A percentile compares a stretch with the other conserved stretches of the same genome.
These are phyloP conservation scores for Drosophila paucipuncta DNA, from an alignment of 2,888 invertebrate genomes.

Conservation along the genomic window DNA sequence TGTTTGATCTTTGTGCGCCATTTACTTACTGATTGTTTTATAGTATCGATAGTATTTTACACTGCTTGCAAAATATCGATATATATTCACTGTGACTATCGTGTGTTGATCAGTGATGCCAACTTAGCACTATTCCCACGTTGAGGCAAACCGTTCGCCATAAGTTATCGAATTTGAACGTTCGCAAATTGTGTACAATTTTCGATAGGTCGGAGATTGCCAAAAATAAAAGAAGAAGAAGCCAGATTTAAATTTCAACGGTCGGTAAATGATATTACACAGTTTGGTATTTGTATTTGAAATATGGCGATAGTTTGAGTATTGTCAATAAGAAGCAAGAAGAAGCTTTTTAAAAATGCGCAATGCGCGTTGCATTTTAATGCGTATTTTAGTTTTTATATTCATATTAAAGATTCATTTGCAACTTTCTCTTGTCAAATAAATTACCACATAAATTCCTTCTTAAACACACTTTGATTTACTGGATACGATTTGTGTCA, in stretches of 20 bases:
- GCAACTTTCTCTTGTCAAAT: background rate
- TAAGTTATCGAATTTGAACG: background rate
- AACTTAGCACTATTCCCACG: background rate
- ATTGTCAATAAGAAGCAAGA: background rate
- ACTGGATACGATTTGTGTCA: background rate
- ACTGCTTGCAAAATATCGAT: background rate
- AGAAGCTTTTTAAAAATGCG: background rate
- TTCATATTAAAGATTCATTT: background rate
- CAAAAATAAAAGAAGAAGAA: background rate
- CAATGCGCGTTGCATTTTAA: background rate
- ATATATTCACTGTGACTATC: background rate
- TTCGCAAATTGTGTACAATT: background rate
- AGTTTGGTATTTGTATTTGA: background rate
- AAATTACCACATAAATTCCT: background rate
- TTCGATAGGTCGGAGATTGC: background rate
- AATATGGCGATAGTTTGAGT: background rate
- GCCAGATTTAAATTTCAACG: constrained; percentile 1
- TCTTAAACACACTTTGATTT: background rate
- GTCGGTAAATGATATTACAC: background rate
- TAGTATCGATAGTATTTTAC: background rate
- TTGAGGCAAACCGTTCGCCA: background rate
- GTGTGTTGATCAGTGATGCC: background rate
- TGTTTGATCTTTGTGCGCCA: constrained; percentile 4
- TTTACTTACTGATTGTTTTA: background rate
- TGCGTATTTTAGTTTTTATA: background rate